phyloP scores from a whole-genome alignment of 2,113 vertebrate genomes.

The Gymnorhina tibicen region DNA sequence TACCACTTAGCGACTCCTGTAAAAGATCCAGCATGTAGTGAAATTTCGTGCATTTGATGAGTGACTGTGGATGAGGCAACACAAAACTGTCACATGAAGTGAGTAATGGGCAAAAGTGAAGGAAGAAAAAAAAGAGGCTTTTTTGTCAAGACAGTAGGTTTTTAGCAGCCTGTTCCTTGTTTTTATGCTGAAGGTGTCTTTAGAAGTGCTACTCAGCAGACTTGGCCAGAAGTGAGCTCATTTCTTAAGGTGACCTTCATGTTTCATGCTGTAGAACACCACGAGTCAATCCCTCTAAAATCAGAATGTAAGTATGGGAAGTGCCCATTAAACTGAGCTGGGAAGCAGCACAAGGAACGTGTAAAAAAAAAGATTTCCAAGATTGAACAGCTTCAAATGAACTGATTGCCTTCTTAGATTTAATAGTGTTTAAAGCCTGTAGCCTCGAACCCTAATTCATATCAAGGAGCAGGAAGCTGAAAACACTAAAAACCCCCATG shows the following conservation, averaged over 20 bases:
- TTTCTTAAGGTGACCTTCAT: slow-evolving; percentile 27
- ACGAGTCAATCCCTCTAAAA: not conserved
- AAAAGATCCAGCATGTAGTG: not conserved
- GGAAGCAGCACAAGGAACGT: not conserved
- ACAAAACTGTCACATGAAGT: not conserved
- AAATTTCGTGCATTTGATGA: not conserved
- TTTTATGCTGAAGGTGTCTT: slow-evolving; percentile 31
- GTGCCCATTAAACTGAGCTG: not conserved
- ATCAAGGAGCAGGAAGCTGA: not conserved
- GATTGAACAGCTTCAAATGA: not conserved
- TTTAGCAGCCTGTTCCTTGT: not conserved
- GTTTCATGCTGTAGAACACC: not conserved
- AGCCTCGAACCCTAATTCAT: not conserved
- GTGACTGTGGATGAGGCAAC: not conserved
- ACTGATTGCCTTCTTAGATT: not conserved
- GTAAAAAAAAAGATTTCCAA: not conserved
- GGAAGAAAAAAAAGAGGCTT: not conserved
- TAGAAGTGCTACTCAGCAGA: not conserved
- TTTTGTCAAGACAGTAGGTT: not conserved
- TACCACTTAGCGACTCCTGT: not conserved
- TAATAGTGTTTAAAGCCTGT: not conserved
- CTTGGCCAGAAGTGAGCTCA: slow-evolving; percentile 30
- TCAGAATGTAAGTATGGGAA: not conserved
- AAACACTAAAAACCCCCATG: not conserved
- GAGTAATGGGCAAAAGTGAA: not conserved